Evolutionary conservation across 2,797 vertebrate species (phyloP).

Genomic region (Lutjanus argentimaculatus): DNA sequence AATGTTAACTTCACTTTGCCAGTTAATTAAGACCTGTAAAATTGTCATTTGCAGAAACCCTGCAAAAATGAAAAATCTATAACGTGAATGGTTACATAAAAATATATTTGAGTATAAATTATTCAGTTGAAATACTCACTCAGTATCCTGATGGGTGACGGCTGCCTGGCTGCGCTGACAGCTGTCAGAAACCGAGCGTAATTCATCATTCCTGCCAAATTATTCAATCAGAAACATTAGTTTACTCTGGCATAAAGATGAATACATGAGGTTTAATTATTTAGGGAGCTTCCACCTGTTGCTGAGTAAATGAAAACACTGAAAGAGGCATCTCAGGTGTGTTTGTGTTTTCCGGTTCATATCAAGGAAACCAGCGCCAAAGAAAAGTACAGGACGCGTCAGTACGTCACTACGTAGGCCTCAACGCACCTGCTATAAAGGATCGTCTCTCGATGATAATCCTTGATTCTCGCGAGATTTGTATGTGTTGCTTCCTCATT

Average conservation of each 20-base stretch:
- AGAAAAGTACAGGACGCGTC: no score
- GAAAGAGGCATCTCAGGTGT: no score
- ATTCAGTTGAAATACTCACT: slow-evolving; percentile 86
- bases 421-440: no score
- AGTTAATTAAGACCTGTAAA: no score
- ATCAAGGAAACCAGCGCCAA: no score
- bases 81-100: neutral
- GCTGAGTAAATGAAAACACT: neutral
- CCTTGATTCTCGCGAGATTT: no score
- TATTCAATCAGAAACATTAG: neutral
- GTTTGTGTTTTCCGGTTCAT: neutral
- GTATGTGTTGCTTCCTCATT: no score
- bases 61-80: no score
- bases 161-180: slow-evolving; percentile 90
- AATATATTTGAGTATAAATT: neutral
- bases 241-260: neutral
- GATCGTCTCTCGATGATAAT: no score
- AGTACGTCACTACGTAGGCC: no score
- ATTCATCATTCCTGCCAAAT: slow-evolving; percentile 88
- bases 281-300: neutral
- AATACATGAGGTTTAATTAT: neutral
- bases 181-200: slow-evolving; percentile 92
- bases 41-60: no score
- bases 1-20: no score
- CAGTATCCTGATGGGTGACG: slow-evolving; percentile 89